phyloP scores from a whole-genome alignment of 2,888 invertebrate genomes.

The Drosophila paucipuncta region DNA sequence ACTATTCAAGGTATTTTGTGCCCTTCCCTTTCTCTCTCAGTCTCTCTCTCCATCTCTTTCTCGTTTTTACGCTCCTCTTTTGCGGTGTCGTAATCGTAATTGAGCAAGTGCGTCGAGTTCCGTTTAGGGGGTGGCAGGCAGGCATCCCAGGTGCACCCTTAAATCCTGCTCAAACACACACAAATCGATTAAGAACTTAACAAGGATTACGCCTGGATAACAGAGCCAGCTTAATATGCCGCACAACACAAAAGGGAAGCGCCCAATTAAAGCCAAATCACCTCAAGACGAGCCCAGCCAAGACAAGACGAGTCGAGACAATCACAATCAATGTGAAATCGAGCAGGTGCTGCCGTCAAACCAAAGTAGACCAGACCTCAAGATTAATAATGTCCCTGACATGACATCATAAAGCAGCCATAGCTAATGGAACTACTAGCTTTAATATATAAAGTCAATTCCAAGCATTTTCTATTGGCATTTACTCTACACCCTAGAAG shows the following conservation, averaged over 20 bases:
- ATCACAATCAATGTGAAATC: slow-evolving; percentile 21
- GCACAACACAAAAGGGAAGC: slow-evolving; percentile 35
- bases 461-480: not conserved
- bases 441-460: too few relatives aligned
- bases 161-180: slow-evolving; percentile 27
- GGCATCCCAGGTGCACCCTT: slow-evolving; percentile 20
- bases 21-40: not conserved
- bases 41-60: not conserved
- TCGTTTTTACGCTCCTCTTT: slow-evolving; percentile 11
- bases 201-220: slow-evolving; percentile 65
- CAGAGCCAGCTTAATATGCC: slow-evolving; percentile 54
- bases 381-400: slow-evolving; percentile 4
- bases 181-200: slow-evolving; percentile 78
- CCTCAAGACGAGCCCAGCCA: slow-evolving; percentile 2
- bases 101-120: slow-evolving; percentile 56
- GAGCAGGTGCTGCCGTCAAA: slow-evolving; percentile 12
- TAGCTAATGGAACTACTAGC: not conserved
- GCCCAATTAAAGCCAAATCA: slow-evolving; percentile 54
- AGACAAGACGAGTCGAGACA: slow-evolving; percentile 4
- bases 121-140: not conserved
- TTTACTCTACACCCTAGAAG: not conserved
- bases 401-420: slow-evolving; percentile 14
- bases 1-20: slow-evolving; percentile 30
- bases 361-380: not conserved
- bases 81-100: slow-evolving; percentile 68